Conservation (phyloP, 2,797 vertebrate species). For the Fringilla coelebs region DNA sequence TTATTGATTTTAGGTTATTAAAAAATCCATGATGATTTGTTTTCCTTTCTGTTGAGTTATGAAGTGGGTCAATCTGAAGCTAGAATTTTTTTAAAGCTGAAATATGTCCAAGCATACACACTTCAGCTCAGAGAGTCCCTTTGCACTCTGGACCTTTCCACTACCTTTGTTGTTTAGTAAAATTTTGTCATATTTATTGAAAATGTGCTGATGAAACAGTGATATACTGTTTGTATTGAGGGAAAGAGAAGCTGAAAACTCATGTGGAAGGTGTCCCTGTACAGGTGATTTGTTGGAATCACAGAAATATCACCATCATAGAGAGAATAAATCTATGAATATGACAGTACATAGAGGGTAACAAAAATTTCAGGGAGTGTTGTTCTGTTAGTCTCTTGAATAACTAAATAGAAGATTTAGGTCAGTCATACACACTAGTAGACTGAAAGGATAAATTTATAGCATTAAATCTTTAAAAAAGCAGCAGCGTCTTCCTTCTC, state of each 20-base stretch:
- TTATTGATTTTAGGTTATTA: constrained; percentile 11
- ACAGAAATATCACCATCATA: background rate
- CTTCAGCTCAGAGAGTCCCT: background rate
- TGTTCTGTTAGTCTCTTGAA: constrained; percentile 40
- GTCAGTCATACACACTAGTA: background rate
- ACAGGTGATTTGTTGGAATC: background rate
- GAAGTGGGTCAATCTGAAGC: background rate
- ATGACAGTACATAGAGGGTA: background rate
- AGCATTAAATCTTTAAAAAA: background rate
- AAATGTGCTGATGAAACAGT: background rate
- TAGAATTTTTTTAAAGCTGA: background rate
- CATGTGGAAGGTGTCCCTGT: background rate
- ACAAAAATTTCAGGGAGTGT: constrained; percentile 2
- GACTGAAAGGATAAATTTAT: background rate
- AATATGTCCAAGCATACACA: background rate
- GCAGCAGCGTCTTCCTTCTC: background rate
- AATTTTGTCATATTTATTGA: background rate
- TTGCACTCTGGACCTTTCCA: background rate
- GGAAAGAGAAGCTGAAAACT: background rate
- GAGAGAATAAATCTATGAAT: background rate
- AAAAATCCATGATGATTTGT: constrained; percentile 4
- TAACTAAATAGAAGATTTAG: background rate
- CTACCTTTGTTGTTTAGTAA: background rate
- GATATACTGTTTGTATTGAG: background rate
- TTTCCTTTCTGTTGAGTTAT: background rate